A percentile compares a stretch with the other conserved stretches of the same genome.
phyloP scores from a whole-genome alignment of 2,888 invertebrate genomes.

The Liodrosophila aerea region DNA sequence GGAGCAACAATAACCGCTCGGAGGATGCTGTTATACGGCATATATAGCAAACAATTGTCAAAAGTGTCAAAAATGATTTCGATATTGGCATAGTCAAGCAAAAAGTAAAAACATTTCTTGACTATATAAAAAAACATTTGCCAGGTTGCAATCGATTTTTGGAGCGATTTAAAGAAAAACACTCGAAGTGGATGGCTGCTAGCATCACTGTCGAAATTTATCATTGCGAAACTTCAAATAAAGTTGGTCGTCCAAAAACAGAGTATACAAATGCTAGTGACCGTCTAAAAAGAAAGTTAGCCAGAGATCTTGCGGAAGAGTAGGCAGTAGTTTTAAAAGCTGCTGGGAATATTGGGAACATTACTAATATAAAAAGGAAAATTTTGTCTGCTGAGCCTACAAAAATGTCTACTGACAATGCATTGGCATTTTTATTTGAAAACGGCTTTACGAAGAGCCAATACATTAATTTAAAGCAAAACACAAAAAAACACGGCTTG shows the following conservation, averaged over 20 bases:
- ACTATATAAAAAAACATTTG: neutral
- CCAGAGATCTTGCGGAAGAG: neutral
- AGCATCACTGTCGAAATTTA: neutral
- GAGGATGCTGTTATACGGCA: neutral
- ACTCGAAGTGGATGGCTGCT: neutral
- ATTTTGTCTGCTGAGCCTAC: neutral
- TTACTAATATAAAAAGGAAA: conserved; percentile 1
- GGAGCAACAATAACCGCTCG: conserved; percentile 7
- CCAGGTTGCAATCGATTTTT: neutral
- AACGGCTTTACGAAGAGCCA: conserved; percentile 2
- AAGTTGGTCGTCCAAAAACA: neutral
- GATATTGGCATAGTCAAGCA: neutral
- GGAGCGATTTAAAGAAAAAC: neutral
- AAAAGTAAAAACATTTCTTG: neutral
- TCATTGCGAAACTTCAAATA: neutral
- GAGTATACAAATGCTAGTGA: neutral
- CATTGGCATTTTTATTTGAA: conserved; percentile 6
- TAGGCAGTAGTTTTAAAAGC: conserved; percentile 12
- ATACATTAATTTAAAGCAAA: neutral
- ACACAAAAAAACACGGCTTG: neutral
- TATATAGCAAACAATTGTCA: neutral
- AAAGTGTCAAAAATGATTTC: neutral
- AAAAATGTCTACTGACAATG: conserved; percentile 6
- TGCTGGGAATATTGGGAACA: conserved; percentile 5
- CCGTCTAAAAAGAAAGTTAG: conserved; percentile 1